Base-by-base conservation (phyloP, 2,888 invertebrate species). In the Junonia oenone region DNA sequence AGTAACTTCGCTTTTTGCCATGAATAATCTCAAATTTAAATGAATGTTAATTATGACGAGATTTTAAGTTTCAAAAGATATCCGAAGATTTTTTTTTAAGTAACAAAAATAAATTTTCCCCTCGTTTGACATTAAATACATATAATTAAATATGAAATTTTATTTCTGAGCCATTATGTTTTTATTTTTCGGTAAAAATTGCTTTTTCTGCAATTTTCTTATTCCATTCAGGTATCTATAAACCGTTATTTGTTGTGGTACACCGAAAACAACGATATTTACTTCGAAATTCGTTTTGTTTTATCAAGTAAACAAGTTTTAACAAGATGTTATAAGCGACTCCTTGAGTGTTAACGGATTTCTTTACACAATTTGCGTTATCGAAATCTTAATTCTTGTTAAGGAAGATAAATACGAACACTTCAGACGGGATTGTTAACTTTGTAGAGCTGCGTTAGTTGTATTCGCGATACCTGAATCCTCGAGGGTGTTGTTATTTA, bases 1-100 rank as follows among this genome's bases (percentile, higher is more conserved):
- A 76, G 78, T 73, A 81, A 86, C 83, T 86, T 83, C 73, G 76
- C 78, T 75, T 78, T 81, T 75, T 75, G 78, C 73, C 66, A 79
- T 83, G 87, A 86, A 86, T 88, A 85, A 87, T 85, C 80, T 79
- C 77, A 75, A 81, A 83, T 86, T 83, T 81, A 81, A 85, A 88
- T 87, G 75, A 82, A 87, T 83, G 83, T 81, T 86, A 88, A 88
- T 86, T 82, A 81, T 79, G 76, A 81, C 77, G 78, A 83, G 78
- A 83, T 81, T 81, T 80, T 80, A 80, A 79, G 75, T 78, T 76
- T 71, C 68, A 71, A 60, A 53, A 60, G 58, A 62, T 65, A 63
- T 52, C 58, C 54, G 37, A 59, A 64, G 63, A 65, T 67, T 63
- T 63, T 60, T 59, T 54, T 59, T 58, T 61, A 55, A 64, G 63